Conservation (phyloP, 2,888 invertebrate genomes). For the Andrena chrysosceles region DNA sequence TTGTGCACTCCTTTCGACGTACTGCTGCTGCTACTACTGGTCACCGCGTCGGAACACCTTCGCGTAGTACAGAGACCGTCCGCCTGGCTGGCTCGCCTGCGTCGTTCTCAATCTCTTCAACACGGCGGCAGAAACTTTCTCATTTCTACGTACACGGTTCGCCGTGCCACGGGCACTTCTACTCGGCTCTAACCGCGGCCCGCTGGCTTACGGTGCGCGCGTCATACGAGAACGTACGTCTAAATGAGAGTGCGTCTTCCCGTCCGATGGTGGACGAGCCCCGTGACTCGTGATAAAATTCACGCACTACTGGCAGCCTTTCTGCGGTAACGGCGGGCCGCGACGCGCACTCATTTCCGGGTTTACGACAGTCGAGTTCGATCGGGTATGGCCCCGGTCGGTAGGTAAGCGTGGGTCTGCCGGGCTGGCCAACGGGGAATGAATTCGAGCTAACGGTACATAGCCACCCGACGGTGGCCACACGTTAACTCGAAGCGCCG, state of each 20-base stretch:
- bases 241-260: constrained; percentile 40
- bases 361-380: constrained; percentile 68
- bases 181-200: constrained; percentile 26
- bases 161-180: constrained; percentile 42
- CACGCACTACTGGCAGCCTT: constrained; percentile 62
- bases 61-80: constrained; percentile 70
- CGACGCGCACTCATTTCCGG: constrained; percentile 73
- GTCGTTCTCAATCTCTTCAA: constrained; percentile 73
- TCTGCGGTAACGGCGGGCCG: constrained; percentile 52
- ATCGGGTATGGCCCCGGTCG: constrained; percentile 70
- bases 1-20: constrained; percentile 64
- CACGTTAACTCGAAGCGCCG: constrained; percentile 65
- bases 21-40: constrained; percentile 67
- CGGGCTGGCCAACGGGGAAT: constrained; percentile 75
- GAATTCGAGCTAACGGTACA: constrained; percentile 80
- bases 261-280: constrained; percentile 41
- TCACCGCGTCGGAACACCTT: constrained; percentile 61
- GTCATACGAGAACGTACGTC: constrained; percentile 64
- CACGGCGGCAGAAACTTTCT: constrained; percentile 76
- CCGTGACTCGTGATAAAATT: constrained; percentile 63
- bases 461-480: constrained; percentile 68
- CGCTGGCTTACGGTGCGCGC: constrained; percentile 56
- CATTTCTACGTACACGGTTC: constrained; percentile 76
- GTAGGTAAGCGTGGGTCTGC: constrained; percentile 70
- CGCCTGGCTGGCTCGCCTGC: constrained; percentile 70